Evolutionary conservation across 1,140 invertebrate genomes (phyloP), one percentile per base, ranked within the genome.

Genomic region (Idris sp.): DNA sequence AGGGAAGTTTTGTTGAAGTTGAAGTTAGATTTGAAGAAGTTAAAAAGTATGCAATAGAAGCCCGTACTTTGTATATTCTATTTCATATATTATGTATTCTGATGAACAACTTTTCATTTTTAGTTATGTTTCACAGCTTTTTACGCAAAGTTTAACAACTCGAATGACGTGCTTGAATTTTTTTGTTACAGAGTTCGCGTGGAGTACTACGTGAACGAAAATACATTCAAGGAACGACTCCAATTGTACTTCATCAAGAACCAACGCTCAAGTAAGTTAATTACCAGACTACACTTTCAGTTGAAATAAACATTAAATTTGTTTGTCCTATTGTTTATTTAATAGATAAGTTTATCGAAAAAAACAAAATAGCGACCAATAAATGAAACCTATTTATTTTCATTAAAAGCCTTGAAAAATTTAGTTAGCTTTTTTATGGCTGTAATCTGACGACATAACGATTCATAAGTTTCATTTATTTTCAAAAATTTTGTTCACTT

Each of bases 231-330:
- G 90, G 96, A 98, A 90, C 91, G 96, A 87, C 93, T 99, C 79
- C 97, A 99, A 89, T 91, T 98, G 64, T 99, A 98, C 90, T 99
- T 99, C 89, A 97, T 99, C 87, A 98, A 98, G 89, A 99, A 99
- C 89, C 97, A 98, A 90, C 92, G 96, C 89, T 98, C 97, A 87
- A 99, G 97, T 99, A 90, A 97, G 96, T 96, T 87, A 74, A 78
- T 73, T 79, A 81, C 51, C 43, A 58, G 59, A 33, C 56, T 54
- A 61, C 40, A 43, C 62, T 18, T 31, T 73, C 43, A 44, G 35
- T 43, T 28, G n/a, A 33, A 49, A 58, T 40, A 26, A 49, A 44
- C 41, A 33, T 26, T 56, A 51, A 51, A 43, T 36, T 15, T 35
- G 14, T 13, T 13, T 6, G 48, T 58, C 43, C 48, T 19, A 68